Base-by-base conservation (phyloP, 1,140 invertebrate genomes). In the Phenacoccus solenopsis region DNA sequence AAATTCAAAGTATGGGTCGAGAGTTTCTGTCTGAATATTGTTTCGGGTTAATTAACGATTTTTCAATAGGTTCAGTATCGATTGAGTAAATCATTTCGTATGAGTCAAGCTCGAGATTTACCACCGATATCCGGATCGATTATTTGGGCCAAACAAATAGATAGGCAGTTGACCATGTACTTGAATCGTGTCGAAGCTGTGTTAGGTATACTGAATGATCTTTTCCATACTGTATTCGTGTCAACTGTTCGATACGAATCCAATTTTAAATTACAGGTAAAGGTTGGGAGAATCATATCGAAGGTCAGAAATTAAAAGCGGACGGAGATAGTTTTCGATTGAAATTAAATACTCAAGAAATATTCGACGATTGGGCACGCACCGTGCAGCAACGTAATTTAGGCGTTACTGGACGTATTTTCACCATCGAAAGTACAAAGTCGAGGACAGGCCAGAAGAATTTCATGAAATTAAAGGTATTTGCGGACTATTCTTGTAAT, bases 261-360 rank as follows among this genome's bases (percentile, higher is more conserved):
- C 20, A 49, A 49, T 49, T n/a, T 4, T 76, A 64, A 49, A 9
- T n/a, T n/a, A 49, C 38, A 88, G 88, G 94, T 13, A 96, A 97
- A 81, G 96, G 94, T 30, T 99, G 98, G 98, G 96, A 98, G 79
- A 96, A 94, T 76, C 96, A 99, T 78, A 95, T 98, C 27, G 98
- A 99, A 80, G 97, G 98, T 67, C 94, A 98, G 78, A 97, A 98
- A 78, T 80, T 99, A 56, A 99, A 99, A 81, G 90, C 88, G 9
- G 96, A 98, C 79, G 96, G 96, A 12, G 97, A 99, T 75, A 98
- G 94, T 79, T 99, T 99, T 79, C 87, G 94, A 27, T 80, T 91
- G 35, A 98, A 99, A 80, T 80, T 98, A 1, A 95, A 96, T 74
- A 98, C 96, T 4, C 89, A 94, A 77, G 92, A 95, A 76, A 93